Evolutionary conservation across 2,888 invertebrate genomes (phyloP), one percentile per base, ranked within the genome.

Genomic region (Cephalotes varians): DNA sequence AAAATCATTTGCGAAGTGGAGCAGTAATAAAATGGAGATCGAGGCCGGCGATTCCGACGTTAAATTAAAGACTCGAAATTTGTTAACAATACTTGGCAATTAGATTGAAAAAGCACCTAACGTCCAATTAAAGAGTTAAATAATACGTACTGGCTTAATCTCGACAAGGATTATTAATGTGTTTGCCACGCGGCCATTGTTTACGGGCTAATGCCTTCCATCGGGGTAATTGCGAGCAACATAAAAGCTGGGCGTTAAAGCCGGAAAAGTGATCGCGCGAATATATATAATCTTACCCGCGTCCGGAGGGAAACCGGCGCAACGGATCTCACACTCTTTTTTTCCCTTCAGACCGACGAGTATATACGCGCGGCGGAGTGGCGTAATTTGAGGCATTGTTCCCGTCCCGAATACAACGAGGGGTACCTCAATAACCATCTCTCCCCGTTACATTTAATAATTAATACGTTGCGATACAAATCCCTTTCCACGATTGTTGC

Each of bases 311-410:
- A 80, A 80, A 80, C 82, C 54, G 82, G 56, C n/a, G n/a, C 65
- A 54, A 76, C 77, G 54, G 79, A 65, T 74, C 54, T 47, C 77
- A 25, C 40, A 51, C 82, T 76, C 65, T 47, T 65, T 47, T 65
- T 58, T 40, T 47, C 54, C 76, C 54, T 56, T 37, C 62, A 25
- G 47, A 6, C 54, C 18, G n/a, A n/a, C 51, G 51, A 56, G 77
- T 58, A 56, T 82, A 77, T 62, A 80, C 31, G 73, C 15, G 54
- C 60, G 51, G 31, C 47, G 51, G 74, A 84, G 79, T 82, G 81
- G 71, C 76, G 83, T 85, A 85, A 86, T 85, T 86, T 81, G 72
- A 64, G 79, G 44, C 82, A 86, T 86, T 86, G 85, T 86, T 84
- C 76, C 64, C 64, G 40, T 37, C 60, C 54, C 81, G 81, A 69